These are phyloP conservation scores for Aeoliscus strigatus DNA, from an alignment of 2,797 vertebrate genomes.

Conservation along the genomic window DNA sequence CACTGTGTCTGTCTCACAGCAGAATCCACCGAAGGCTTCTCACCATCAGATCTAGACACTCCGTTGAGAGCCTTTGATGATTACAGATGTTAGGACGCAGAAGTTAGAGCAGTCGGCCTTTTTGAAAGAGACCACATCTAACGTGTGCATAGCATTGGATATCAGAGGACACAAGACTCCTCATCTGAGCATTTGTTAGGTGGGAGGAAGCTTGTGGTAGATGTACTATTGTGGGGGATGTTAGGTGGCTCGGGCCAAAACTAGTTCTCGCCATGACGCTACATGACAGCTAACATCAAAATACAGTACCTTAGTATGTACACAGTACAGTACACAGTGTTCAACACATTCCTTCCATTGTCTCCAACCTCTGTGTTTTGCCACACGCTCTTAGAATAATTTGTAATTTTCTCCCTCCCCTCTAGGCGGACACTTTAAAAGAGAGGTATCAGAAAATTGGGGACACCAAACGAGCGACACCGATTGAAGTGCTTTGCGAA, in stretches of 20 bases:
- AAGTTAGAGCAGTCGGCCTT: slow-evolving; percentile 13
- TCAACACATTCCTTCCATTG: neutral
- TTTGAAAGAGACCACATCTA: slow-evolving; percentile 21
- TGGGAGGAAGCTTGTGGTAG: slow-evolving; percentile 60
- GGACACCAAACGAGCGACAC: slow-evolving; percentile 93
- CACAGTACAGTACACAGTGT: too few species aligned
- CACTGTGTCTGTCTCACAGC: neutral
- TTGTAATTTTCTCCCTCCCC: slow-evolving; percentile 2
- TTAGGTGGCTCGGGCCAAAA: slow-evolving; percentile 37
- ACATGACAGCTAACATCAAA: slow-evolving; percentile 27
- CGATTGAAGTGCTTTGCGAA: slow-evolving; percentile 94
- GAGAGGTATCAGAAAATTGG: slow-evolving; percentile 98
- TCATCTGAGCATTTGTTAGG: slow-evolving; percentile 65
- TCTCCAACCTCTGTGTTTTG: neutral
- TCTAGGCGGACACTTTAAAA: slow-evolving; percentile 92
- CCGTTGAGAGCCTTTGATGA: neutral
- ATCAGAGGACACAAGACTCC: slow-evolving; percentile 42
- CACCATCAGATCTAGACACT: neutral
- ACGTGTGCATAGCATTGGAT: slow-evolving; percentile 42
- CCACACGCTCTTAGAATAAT: neutral
- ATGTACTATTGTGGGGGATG: slow-evolving; percentile 59
- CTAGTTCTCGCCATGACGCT: slow-evolving; percentile 37
- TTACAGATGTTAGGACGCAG: slow-evolving; percentile 1
- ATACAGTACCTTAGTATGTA: slow-evolving; percentile 2
- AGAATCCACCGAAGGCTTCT: neutral